phyloP scores from a whole-genome alignment of 2,797 vertebrate species.

The Melanotaenia boesemani region DNA sequence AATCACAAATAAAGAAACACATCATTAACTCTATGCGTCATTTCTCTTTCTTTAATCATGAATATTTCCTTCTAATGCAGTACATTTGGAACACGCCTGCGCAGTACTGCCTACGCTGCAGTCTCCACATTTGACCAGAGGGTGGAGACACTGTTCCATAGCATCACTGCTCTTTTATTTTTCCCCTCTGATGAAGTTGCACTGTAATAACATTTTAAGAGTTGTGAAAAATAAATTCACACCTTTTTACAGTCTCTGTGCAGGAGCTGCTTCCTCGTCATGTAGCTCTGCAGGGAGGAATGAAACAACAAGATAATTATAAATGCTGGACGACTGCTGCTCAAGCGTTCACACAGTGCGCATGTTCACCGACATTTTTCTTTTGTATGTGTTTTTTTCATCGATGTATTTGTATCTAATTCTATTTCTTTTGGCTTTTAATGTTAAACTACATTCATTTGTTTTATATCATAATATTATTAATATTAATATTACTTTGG shows the following conservation, averaged over 20 bases:
- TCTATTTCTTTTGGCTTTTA: not conserved
- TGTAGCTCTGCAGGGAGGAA: constrained; percentile 20
- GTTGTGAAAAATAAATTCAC: constrained; percentile 65
- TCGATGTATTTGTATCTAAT: not conserved
- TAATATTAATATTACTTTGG: too few relatives aligned
- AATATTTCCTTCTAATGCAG: not conserved
- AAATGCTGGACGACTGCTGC: constrained; percentile 12
- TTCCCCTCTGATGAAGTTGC: constrained; percentile 38
- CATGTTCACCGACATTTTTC: not conserved
- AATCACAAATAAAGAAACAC: not conserved
- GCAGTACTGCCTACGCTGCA: constrained; percentile 51
- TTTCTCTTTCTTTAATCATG: not conserved
- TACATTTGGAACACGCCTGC: constrained; percentile 12
- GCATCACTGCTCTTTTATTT: constrained; percentile 4
- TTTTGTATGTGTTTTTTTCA: not conserved
- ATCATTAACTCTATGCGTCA: not conserved
- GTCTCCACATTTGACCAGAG: constrained; percentile 49
- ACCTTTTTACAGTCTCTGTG: constrained; percentile 59
- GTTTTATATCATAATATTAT: not conserved
- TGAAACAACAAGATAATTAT: not conserved
- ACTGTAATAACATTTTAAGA: constrained; percentile 62
- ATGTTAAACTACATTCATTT: not conserved
- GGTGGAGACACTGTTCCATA: constrained; percentile 89
- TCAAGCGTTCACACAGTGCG: not conserved
- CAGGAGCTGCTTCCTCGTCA: constrained; percentile 21